phyloP scores from a whole-genome alignment of 2,113 vertebrate genomes.

The Gnathonemus longibarbis region DNA sequence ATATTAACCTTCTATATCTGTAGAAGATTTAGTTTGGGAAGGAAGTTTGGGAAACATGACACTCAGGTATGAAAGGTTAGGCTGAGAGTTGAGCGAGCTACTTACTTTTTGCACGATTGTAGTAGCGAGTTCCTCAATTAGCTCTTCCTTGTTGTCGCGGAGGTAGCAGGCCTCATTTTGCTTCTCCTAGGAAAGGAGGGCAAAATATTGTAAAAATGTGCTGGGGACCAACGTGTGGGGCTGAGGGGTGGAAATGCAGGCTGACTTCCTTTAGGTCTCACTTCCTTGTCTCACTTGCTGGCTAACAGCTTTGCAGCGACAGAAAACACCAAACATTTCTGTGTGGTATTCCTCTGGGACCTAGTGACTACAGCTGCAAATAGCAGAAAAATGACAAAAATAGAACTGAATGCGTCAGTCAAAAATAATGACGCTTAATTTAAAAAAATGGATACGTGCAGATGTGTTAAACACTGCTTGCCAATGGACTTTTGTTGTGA shows the following conservation, averaged over 20 bases:
- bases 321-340: background rate
- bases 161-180: conserved; percentile 93
- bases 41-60: background rate
- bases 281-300: background rate
- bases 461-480: background rate
- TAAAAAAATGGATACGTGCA: background rate
- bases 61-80: background rate
- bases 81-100: background rate
- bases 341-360: background rate
- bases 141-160: conserved; percentile 86
- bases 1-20: background rate
- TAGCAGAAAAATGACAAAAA: background rate
- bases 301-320: background rate
- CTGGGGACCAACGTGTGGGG: conserved; percentile 11
- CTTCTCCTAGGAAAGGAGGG: conserved; percentile 72
- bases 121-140: conserved; percentile 89
- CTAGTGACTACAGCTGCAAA: background rate
- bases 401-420: background rate
- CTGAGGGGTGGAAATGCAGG: background rate
- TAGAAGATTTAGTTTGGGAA: background rate
- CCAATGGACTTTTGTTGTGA: background rate
- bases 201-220: conserved; percentile 6
- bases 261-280: background rate
- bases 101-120: conserved; percentile 92
- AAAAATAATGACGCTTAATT: background rate